Base-by-base conservation (phyloP, 1,140 invertebrate genomes). In the Leptinotarsa texana region DNA sequence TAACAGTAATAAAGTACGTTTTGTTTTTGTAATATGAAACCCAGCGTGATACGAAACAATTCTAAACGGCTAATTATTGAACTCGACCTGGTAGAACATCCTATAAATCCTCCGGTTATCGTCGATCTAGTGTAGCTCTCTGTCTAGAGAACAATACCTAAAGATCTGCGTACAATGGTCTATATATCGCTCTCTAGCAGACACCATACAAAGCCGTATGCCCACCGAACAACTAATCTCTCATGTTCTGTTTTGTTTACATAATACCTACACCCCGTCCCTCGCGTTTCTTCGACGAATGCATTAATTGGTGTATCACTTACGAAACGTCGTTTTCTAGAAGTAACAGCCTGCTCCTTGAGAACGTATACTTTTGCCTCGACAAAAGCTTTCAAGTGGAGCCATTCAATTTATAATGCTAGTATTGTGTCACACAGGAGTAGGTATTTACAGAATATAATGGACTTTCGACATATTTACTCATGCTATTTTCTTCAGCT, bases 31-130 rank as follows among this genome's bases (percentile, higher is more conserved):
- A 57, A 57, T 57, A 57, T 57, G 51, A 57, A 18, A 57, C 51
- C 17, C 15, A 57, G 51, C 15, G 6, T 17, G n/a, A 18, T 57
- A 57, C n/a, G 51, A 5, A 21, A 22, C 63, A 65, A 65, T 65
- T 13, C 15, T 65, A 65, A 65, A 15, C 63, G 17, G 24, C 15
- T 70, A 70, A 70, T 70, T 70, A 70, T 57, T 70, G 69, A 70
- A 70, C 33, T 70, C 18, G 27, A 70, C 69, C 69, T 24, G 17
- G 13, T 49, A 70, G 24, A 42, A 33, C 61, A 62, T 63, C n/a
- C 65, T 75, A 79, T 79, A 79, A 79, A 79, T 79, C 76, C 71
- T 77, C 69, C 17, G 27, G 48, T 79, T 77, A 77, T 77, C 75
- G 78, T 51, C 73, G 65, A 79, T 77, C 78, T 77, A 77, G 71